These are phyloP conservation scores for Labeo rohita DNA, from an alignment of 2,113 vertebrate genomes.

Conservation along the genomic window DNA sequence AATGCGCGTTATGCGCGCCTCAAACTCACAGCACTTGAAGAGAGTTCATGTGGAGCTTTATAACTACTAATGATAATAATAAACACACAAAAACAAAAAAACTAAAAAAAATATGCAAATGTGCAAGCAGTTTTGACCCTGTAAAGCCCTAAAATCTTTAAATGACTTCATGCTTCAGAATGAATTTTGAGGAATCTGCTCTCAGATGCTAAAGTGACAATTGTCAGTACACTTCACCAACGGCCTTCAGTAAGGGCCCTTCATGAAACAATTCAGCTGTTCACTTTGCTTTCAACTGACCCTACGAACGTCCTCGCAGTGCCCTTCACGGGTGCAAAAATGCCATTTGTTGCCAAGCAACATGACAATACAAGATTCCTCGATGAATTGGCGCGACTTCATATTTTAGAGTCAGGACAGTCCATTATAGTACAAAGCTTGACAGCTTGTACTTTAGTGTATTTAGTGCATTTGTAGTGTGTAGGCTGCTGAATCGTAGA, in stretches of 20 bases:
- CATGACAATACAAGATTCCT: background rate
- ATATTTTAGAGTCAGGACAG: background rate
- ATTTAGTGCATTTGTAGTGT: background rate
- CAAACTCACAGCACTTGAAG: background rate
- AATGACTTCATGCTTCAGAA: background rate
- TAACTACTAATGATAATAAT: background rate
- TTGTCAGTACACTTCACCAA: background rate
- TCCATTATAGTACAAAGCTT: too few species aligned
- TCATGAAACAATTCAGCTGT: background rate
- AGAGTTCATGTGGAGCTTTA: background rate
- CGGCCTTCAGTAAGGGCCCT: background rate
- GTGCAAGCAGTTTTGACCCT: background rate
- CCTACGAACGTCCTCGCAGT: background rate
- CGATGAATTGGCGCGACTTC: background rate
- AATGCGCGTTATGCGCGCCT: too few species aligned
- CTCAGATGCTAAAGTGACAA: background rate
- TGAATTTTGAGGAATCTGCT: background rate
- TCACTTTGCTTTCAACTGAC: background rate
- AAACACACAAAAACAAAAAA: background rate
- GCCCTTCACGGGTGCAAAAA: background rate
- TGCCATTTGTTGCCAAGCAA: background rate
- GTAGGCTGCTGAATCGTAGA: background rate
- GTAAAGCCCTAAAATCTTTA: background rate
- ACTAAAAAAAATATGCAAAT: background rate
- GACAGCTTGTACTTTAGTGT: background rate